These are phyloP conservation scores for Nasua narica DNA, from an alignment of 2,797 vertebrate genomes.

Conservation along the genomic window DNA sequence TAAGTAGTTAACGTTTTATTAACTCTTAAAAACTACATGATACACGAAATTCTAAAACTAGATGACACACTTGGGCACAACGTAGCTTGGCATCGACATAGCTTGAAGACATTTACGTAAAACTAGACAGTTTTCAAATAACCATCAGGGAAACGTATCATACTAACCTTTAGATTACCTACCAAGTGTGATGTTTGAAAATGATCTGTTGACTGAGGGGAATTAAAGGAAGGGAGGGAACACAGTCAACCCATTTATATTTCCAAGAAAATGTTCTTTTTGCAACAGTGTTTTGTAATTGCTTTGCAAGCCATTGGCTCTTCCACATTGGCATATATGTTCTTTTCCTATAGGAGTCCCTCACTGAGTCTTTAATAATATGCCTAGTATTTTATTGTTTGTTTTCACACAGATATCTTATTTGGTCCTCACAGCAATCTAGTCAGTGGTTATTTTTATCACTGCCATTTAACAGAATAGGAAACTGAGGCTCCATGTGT, in stretches of 20 bases:
- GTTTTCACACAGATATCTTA: constrained; percentile 20
- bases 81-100: not conserved
- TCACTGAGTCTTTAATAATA: not conserved
- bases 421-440: not conserved
- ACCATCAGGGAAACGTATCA: not conserved
- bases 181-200: not conserved
- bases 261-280: not conserved
- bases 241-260: not conserved
- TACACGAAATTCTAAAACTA: not conserved
- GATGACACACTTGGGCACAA: not conserved
- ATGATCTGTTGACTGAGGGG: not conserved
- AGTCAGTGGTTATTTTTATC: not conserved
- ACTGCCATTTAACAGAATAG: not conserved
- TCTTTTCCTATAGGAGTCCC: not conserved
- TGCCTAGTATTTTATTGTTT: not conserved
- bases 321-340: not conserved
- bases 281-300: not conserved
- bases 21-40: constrained; percentile 32
- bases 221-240: not conserved
- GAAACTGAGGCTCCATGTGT: not conserved
- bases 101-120: not conserved
- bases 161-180: not conserved
- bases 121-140: not conserved
- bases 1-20: constrained; percentile 10
- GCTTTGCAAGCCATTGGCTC: not conserved